phyloP scores from a whole-genome alignment of 2,888 invertebrate genomes.

The Serripes groenlandicus region DNA sequence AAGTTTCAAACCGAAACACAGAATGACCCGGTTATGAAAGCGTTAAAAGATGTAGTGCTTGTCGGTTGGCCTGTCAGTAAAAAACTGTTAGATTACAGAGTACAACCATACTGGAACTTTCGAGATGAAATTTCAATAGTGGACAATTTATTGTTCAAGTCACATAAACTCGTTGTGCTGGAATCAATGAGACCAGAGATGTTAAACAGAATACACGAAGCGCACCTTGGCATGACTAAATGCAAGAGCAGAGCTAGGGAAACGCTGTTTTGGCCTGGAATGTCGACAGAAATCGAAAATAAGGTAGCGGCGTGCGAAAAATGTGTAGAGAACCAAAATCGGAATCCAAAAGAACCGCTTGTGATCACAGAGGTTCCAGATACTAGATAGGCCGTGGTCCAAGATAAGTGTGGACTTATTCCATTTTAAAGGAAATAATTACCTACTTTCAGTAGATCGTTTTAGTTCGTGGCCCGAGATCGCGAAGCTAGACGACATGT shows the following conservation, averaged over 20 bases:
- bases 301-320: constrained; percentile 34
- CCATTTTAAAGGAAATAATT: too few species aligned
- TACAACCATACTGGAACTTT: constrained; percentile 53
- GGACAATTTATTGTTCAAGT: constrained; percentile 15
- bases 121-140: constrained; percentile 53
- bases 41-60: neutral
- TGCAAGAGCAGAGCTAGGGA: constrained; percentile 41
- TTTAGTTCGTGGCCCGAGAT: constrained; percentile 31
- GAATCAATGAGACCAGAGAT: constrained; percentile 35
- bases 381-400: constrained; percentile 37
- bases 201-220: constrained; percentile 41
- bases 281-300: constrained; percentile 28
- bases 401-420: constrained; percentile 40
- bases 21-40: constrained; percentile 8
- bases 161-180: constrained; percentile 32
- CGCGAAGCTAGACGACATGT: constrained; percentile 18
- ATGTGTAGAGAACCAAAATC: constrained; percentile 27
- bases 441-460: neutral
- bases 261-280: constrained; percentile 36
- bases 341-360: constrained; percentile 37
- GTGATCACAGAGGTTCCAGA: constrained; percentile 19
- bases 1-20: constrained; percentile 28
- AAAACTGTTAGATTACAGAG: neutral
- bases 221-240: constrained; percentile 39
- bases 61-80: constrained; percentile 38